phyloP scores from a whole-genome alignment of 2,113 vertebrate species.

The Cervus canadensis region DNA sequence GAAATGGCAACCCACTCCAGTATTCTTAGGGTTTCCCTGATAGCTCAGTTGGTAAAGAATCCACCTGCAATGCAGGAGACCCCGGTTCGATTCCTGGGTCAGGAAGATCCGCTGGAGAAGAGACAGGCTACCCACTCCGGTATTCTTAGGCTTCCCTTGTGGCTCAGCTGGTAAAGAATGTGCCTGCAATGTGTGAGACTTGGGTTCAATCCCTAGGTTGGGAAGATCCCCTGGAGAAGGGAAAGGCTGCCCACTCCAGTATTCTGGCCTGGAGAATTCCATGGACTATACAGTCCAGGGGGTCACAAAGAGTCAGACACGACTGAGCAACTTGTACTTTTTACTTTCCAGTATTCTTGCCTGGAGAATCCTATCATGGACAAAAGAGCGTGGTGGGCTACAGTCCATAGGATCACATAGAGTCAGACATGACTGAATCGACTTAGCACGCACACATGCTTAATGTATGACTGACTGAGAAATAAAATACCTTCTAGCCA shows the following conservation, averaged over 20 bases:
- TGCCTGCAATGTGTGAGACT: not conserved
- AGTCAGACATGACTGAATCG: not conserved
- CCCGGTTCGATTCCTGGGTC: rapidly evolving
- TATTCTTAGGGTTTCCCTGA: not conserved
- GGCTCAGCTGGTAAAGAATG: not conserved
- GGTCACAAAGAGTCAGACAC: not conserved
- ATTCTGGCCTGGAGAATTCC: not conserved
- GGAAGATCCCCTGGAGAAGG: not conserved
- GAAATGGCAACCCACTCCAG: not conserved
- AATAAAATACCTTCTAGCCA: not conserved
- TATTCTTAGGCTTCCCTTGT: not conserved
- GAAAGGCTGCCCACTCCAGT: not conserved
- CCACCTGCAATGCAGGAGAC: not conserved
- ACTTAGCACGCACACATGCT: not conserved
- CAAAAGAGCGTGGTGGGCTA: not conserved
- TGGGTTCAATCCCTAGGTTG: not conserved
- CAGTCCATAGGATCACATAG: not conserved
- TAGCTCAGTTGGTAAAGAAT: not conserved
- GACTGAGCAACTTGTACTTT: not conserved
- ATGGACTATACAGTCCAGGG: not conserved
- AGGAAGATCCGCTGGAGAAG: not conserved
- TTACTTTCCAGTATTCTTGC: not conserved
- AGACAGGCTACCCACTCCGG: not conserved
- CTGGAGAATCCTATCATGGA: not conserved
- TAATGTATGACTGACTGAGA: not conserved